Base-by-base conservation (phyloP, 2,888 invertebrate genomes). In the Geotrupes spiniger region DNA sequence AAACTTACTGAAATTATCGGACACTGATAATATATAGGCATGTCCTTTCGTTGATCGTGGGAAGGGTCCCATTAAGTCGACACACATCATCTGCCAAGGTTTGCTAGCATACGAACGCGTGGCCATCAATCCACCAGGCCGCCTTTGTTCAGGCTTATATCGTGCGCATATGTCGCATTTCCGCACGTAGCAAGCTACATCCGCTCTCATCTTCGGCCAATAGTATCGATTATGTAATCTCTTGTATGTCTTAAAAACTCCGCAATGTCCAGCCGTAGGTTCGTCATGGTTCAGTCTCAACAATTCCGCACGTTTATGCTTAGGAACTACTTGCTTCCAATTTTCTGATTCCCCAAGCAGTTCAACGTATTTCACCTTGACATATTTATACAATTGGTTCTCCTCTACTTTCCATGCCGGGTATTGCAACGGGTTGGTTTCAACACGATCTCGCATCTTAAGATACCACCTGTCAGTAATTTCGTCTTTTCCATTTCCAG, bases 181-280 rank as follows among this genome's bases (percentile, higher is more conserved):
- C 10, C 27, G 16, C 6, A 47, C 27, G 27, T 29, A 42, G 9
- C 42, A 33, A 2, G 11, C 17, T 2, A 62, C 48, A 40, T 63
- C 57, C 2, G 17, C 14, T 14, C 38, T 25, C 49, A 61, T 52
- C 17, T 49, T 54, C 2, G 61, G 61, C 62, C 60, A 63, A 29
- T 55, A 61, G 21, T 25, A 38, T 4, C 21, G 21, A 26, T 40
- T 25, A 8, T 5, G 4, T n/a, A 59, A 16, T 27, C 51, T 14
- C 5, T 17, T 15, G 17, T 46, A 49, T 4, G 60, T 59, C 44
- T 63, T 62, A 29, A 42, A 51, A 8, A 57, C 46, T 4, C 58
- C 57, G 6, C 52, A 28, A 44, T 62, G 61, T 21, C 58, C 58
- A 9, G 56, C 36, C 5, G 47, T 40, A 9, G 55, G 42, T 10